A percentile compares a stretch with the other conserved stretches of the same genome.
Evolutionary conservation across 2,888 invertebrate species (phyloP).

Genomic region (Merodon equestris): DNA sequence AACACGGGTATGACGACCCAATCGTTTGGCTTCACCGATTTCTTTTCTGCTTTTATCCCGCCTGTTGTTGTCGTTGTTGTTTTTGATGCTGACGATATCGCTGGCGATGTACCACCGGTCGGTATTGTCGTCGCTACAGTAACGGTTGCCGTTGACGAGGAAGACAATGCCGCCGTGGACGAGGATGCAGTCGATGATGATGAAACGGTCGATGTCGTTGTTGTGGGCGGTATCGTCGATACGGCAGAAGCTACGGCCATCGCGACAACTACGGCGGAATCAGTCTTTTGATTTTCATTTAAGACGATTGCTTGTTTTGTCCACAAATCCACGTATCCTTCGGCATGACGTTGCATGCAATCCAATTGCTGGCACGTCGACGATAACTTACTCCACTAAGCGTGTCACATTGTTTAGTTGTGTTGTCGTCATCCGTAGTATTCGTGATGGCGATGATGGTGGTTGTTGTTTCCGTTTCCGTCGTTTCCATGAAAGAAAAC

Average conservation of each 20-base stretch:
- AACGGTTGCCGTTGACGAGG: constrained; percentile 31
- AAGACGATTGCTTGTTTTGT: constrained; percentile 77
- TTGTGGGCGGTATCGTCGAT: no score
- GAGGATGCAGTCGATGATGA: constrained; percentile 35
- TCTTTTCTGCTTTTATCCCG: constrained; percentile 41
- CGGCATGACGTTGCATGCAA: constrained; percentile 78
- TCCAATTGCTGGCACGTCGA: constrained; percentile 78
- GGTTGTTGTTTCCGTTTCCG: constrained; percentile 57
- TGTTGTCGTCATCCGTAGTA: no score
- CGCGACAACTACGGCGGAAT: constrained; percentile 59
- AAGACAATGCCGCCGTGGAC: constrained; percentile 19
- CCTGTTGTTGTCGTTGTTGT: constrained; percentile 55
- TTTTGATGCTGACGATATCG: constrained; percentile 60
- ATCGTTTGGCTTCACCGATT: constrained; percentile 76
- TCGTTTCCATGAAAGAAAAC: constrained; percentile 56
- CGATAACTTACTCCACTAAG: constrained; percentile 78
- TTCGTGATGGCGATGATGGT: constrained; percentile 57
- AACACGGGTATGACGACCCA: constrained; percentile 79
- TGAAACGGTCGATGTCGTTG: constrained; percentile 22
- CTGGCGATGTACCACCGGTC: constrained; percentile 13
- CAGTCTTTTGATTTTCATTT: constrained; percentile 75
- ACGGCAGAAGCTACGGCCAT: constrained; percentile 3
- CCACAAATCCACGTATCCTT: constrained; percentile 79
- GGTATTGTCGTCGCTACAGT: constrained; percentile 40
- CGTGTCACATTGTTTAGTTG: constrained; percentile 50